phyloP scores from a whole-genome alignment of 2,797 vertebrate species.

The Onychomys torridus region DNA sequence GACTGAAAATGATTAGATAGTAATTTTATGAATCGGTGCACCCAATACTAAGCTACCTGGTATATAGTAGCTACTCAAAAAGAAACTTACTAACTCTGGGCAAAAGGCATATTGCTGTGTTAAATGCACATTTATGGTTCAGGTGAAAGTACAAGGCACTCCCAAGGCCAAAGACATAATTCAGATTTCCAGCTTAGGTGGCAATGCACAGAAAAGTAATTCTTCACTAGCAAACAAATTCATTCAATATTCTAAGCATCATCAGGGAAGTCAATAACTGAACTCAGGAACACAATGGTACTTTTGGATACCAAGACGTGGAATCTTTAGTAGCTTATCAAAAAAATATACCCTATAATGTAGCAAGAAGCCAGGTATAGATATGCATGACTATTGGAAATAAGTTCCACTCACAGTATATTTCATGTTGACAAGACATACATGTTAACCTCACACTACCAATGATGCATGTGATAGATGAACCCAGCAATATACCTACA shows the following conservation, averaged over 20 bases:
- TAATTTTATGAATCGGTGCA: background rate
- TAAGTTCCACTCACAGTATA: background rate
- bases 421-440: constrained; percentile 44
- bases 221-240: background rate
- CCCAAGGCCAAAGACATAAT: background rate
- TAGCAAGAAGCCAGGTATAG: background rate
- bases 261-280: background rate
- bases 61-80: constrained; percentile 7
- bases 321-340: constrained; percentile 12
- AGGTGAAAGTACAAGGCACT: background rate
- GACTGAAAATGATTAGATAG: background rate
- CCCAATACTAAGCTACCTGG: background rate
- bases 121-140: background rate
- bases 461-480: background rate
- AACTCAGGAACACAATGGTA: constrained; percentile 41
- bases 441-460: background rate
- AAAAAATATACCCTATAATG: background rate
- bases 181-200: background rate
- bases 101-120: constrained; percentile 14
- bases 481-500: constrained; percentile 1
- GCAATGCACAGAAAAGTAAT: constrained; percentile 3
- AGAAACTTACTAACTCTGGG: background rate
- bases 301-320: background rate
- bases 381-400: constrained; percentile 22
- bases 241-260: background rate